These are phyloP conservation scores for Abrostola triplasia DNA, from an alignment of 2,888 invertebrate genomes.

Conservation along the genomic window DNA sequence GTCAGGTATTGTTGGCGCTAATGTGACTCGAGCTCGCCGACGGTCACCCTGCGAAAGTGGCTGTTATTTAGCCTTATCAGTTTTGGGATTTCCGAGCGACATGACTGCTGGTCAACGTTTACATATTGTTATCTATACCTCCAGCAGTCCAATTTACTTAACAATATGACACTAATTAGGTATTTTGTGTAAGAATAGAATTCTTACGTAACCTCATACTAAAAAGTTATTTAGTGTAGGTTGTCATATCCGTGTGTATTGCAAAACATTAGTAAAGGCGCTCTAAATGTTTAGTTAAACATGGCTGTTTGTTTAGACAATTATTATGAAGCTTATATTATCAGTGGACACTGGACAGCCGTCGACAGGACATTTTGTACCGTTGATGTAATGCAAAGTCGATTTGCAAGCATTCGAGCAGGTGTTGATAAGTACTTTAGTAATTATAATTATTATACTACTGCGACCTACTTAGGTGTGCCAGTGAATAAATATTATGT, in stretches of 20 bases:
- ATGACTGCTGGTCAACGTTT: constrained; percentile 68
- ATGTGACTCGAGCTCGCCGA: constrained; percentile 61
- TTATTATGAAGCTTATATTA: constrained; percentile 45
- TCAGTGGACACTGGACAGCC: constrained; percentile 2
- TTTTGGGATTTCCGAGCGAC: constrained; percentile 54
- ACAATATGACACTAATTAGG: neutral
- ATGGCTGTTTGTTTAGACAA: constrained; percentile 54
- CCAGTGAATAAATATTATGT: constrained; percentile 1
- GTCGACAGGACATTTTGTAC: constrained; percentile 3
- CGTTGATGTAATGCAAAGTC: constrained; percentile 41
- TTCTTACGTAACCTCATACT: constrained; percentile 15
- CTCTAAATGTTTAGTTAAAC: constrained; percentile 52
- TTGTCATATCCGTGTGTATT: constrained; percentile 21
- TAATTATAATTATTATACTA: constrained; percentile 23
- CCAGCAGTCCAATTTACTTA: constrained; percentile 19
- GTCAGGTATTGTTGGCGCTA: constrained; percentile 74
- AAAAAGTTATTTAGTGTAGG: constrained; percentile 21
- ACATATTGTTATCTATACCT: constrained; percentile 50
- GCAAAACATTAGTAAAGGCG: constrained; percentile 50
- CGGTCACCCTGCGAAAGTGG: constrained; percentile 63
- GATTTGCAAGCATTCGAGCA: constrained; percentile 28
- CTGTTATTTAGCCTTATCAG: constrained; percentile 75
- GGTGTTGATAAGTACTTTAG: constrained; percentile 33
- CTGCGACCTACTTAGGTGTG: neutral
- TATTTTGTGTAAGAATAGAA: neutral